A percentile compares a stretch with the other conserved stretches of the same genome.
Evolutionary conservation across 1,140 invertebrate species (phyloP).

Genomic region (Solenopsis fugax): DNA sequence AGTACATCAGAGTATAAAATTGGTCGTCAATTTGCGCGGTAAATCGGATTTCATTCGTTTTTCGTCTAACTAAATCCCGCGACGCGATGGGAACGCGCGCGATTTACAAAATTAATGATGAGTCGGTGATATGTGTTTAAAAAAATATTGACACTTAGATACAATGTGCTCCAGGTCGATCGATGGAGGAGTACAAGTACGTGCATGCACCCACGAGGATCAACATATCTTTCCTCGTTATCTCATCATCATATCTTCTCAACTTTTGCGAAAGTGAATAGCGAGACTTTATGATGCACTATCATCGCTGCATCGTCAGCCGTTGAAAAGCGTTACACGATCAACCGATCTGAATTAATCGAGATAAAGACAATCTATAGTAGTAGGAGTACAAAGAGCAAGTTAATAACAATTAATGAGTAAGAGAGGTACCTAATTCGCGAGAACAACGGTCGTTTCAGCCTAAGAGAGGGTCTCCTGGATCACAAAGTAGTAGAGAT

Average conservation of each 20-base stretch:
- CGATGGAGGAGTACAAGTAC: conserved; percentile 43
- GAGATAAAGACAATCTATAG: conserved; percentile 68
- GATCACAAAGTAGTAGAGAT: conserved; percentile 17
- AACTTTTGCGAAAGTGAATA: conserved; percentile 9
- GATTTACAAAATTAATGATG: conserved; percentile 65
- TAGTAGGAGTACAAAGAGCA: conserved; percentile 75
- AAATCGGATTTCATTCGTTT: conserved; percentile 24
- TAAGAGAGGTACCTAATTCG: conserved; percentile 55
- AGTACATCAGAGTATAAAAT: conserved; percentile 72
- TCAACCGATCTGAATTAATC: conserved; percentile 66
- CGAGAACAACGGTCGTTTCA: conserved; percentile 37
- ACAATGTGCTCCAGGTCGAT: conserved; percentile 51
- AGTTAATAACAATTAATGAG: conserved; percentile 71
- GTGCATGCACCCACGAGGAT: conserved; percentile 36
- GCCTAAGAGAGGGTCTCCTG: background rate
- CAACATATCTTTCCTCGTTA: conserved; percentile 35
- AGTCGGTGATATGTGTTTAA: conserved; percentile 79
- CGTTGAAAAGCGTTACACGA: conserved; percentile 64
- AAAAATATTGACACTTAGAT: conserved; percentile 57
- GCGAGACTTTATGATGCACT: conserved; percentile 36
- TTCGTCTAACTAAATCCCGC: conserved; percentile 59
- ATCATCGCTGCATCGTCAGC: conserved; percentile 48
- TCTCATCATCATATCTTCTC: conserved; percentile 60
- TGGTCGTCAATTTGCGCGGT: conserved; percentile 68
- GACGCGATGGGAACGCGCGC: conserved; percentile 42